Percentiles rank a stretch among this genome's conserved stretches.
Conservation (phyloP, 2,888 invertebrate genomes). For the Nomada fabriciana region DNA sequence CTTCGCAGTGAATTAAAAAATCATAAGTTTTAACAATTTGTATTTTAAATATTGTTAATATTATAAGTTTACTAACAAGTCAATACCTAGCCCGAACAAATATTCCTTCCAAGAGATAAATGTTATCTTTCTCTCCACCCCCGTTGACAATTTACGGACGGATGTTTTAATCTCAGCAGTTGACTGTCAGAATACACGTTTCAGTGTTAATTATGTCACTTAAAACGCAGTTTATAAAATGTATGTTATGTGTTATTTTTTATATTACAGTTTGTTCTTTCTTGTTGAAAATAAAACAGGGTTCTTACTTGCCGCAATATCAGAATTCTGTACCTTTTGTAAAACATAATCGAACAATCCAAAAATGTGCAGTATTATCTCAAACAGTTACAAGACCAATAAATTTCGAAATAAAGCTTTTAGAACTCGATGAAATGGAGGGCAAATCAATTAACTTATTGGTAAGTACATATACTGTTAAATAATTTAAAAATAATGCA, state of each 20-base stretch:
- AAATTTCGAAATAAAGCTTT: conserved; percentile 43
- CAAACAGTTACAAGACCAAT: conserved; percentile 24
- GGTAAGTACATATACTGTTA: conserved; percentile 47
- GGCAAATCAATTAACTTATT: conserved; percentile 43
- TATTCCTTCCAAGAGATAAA: conserved; percentile 48
- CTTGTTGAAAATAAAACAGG: conserved; percentile 40
- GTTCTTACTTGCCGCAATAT: conserved; percentile 7
- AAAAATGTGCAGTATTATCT: neutral
- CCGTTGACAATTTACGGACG: conserved; percentile 40
- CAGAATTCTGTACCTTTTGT: neutral
- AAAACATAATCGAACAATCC: conserved; percentile 22
- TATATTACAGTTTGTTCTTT: conserved; percentile 56
- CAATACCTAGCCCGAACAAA: neutral
- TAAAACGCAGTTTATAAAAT: conserved; percentile 67
- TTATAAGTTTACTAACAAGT: too few species aligned
- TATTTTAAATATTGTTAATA: too few species aligned
- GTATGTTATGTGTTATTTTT: conserved; percentile 52
- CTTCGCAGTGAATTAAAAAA: neutral
- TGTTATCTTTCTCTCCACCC: conserved; percentile 51
- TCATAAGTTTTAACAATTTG: neutral
- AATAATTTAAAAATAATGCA: neutral
- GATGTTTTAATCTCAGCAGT: conserved; percentile 44
- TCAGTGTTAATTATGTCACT: conserved; percentile 62
- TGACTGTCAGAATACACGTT: conserved; percentile 22
- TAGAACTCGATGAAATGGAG: conserved; percentile 38